Base-by-base conservation (phyloP, 2,113 vertebrate species). In the Lepus americanus region DNA sequence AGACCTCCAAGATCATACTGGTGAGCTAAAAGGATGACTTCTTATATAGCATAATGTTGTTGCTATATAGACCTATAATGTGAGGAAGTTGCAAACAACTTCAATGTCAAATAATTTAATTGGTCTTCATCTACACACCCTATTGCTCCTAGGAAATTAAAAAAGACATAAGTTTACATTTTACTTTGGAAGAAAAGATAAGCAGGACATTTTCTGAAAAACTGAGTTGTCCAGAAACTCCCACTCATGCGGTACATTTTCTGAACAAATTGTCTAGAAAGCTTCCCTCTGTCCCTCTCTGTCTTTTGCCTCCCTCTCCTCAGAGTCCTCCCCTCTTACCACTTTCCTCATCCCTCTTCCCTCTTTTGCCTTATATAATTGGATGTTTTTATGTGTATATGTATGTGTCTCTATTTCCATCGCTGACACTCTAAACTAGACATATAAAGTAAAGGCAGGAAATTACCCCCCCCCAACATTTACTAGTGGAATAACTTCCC, bases 181-280 rank as follows among this genome's bases (percentile, higher is more conserved):
- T 89, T 74, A 82, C n/a, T 69, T 77, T 92, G 27, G 36, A 90
- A 81, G 5, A 63, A 25, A 83, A 33, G 25, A 88, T 84, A 86
- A 72, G 13, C 9, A 74, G 16, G 44, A 63, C 6, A 84, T 89
- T 95, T 83, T 96, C 27, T 90, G 22, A 85, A 77, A 6, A 74
- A 59, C 7, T 64, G 9, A n/a, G 33, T 51, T 67, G 3, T 80
- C 83, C 69, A 49, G 20, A 88, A 70, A 53, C 22, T 33, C 61
- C 27, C 49, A 25, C 19, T 63, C 13, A 53, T 25, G 44, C 10
- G 20, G 19, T 33, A 11, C 33, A 39, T 77, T 82, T 82, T 51
- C 13, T 87, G 5, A 95, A 70, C 20, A 59, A 70, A 66, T 64
- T 84, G 7, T 66, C 10, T 61, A 36, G 27, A 36, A 39, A 36